Evolutionary conservation across 2,797 vertebrate species (phyloP).

Genomic region (Pteronotus mesoamericanus): DNA sequence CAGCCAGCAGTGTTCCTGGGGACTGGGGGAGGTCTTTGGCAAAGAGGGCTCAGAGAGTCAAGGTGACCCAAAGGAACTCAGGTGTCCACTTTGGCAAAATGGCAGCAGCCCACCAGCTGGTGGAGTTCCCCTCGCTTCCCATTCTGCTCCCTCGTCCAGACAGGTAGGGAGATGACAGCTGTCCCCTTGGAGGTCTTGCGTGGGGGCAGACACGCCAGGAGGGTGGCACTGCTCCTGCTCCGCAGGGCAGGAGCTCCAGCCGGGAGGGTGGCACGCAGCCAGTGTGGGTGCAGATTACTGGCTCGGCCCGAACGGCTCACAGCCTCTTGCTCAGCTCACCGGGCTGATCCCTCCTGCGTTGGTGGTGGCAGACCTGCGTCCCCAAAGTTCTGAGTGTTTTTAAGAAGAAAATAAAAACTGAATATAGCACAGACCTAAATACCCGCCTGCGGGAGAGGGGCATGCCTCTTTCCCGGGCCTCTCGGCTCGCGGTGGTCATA

Average conservation of each 20-base stretch:
- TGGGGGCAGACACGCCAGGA: neutral
- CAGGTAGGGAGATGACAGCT: neutral
- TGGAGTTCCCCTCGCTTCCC: fast-evolving
- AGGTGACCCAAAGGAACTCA: neutral
- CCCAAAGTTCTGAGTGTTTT: neutral
- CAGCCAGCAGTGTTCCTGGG: neutral
- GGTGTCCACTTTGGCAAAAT: too few relatives aligned
- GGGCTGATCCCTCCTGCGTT: neutral
- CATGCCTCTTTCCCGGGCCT: fast-evolving
- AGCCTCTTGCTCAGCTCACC: fast-evolving
- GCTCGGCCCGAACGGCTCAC: fast-evolving
- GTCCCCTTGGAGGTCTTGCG: too few relatives aligned
- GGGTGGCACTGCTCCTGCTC: fast-evolving
- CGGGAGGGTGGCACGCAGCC: fast-evolving
- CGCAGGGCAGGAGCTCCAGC: neutral
- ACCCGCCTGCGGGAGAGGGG: fast-evolving
- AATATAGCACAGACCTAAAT: neutral
- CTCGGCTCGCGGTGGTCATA: fast-evolving
- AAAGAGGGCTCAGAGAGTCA: neutral
- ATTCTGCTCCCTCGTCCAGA: fast-evolving
- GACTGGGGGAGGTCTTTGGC: neutral
- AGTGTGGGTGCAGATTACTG: fast-evolving
- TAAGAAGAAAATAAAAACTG: neutral
- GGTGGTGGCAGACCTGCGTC: fast-evolving
- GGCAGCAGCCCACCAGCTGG: neutral